Evolutionary conservation across 1,140 invertebrate genomes (phyloP).

Genomic region (Magallana angulata): DNA sequence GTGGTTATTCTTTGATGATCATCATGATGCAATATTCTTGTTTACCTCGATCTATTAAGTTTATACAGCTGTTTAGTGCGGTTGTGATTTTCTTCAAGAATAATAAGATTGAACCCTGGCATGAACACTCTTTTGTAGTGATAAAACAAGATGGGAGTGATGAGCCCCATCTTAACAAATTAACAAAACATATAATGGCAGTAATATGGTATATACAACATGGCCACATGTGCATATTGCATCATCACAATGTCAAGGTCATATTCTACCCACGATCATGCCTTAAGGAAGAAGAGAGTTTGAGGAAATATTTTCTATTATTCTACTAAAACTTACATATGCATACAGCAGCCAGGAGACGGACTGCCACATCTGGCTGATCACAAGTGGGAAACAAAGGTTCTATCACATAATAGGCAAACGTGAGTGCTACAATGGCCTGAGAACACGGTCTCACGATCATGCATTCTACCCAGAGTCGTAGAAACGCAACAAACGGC

Average conservation of each 20-base stretch:
- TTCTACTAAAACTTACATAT: constrained; percentile 74
- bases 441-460: constrained; percentile 88
- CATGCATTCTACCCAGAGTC: constrained; percentile 82
- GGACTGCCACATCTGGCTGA: constrained; percentile 73
- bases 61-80: too few species aligned
- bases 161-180: too few species aligned
- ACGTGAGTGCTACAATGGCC: constrained; percentile 79
- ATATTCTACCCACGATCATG: neutral
- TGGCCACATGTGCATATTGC: neutral
- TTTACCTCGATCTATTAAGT: too few species aligned
- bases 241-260: constrained; percentile 39
- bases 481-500: constrained; percentile 77
- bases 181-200: too few species aligned
- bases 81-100: too few species aligned
- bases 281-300: neutral
- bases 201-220: too few species aligned
- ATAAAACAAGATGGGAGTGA: too few species aligned
- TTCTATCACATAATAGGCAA: constrained; percentile 78
- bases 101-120: too few species aligned
- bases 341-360: constrained; percentile 75
- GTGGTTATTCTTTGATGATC: too few species aligned
- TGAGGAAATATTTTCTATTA: neutral
- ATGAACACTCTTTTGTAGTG: too few species aligned
- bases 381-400: constrained; percentile 78
- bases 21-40: too few species aligned